Evolutionary conservation across 2,888 invertebrate genomes (phyloP).

Genomic region (Protodeltote pygarga): DNA sequence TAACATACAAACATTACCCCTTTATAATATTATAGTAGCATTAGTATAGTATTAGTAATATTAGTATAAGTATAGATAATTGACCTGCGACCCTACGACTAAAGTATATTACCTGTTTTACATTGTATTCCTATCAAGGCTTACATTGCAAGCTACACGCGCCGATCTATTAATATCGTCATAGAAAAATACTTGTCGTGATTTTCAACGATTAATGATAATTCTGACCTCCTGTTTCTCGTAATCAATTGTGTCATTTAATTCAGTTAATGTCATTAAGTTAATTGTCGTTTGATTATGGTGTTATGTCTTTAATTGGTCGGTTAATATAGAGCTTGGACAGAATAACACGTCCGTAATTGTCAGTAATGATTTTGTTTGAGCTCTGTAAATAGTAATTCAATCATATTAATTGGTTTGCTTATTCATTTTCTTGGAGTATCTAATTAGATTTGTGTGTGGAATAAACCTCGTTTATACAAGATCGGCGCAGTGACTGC

Average conservation of each 20-base stretch:
- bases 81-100: too few species aligned
- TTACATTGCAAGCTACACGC: neutral
- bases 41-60: too few species aligned
- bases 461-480: too few species aligned
- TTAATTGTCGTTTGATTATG: conserved; percentile 75
- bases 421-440: neutral
- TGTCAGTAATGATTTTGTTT: conserved; percentile 31
- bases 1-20: too few species aligned
- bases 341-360: conserved; percentile 44
- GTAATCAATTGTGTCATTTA: conserved; percentile 77
- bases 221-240: conserved; percentile 72
- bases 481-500: too few species aligned
- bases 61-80: too few species aligned
- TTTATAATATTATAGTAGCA: too few species aligned
- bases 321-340: conserved; percentile 55
- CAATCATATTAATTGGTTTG: conserved; percentile 8
- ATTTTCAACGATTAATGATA: conserved; percentile 64
- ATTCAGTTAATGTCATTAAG: conserved; percentile 78
- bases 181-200: conserved; percentile 51
- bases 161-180: neutral
- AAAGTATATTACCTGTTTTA: too few species aligned
- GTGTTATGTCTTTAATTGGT: conserved; percentile 76
- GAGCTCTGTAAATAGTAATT: conserved; percentile 14
- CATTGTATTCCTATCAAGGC: too few species aligned
- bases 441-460: too few species aligned